Conservation (phyloP, 2,797 vertebrate species). For the Pipistrellus nathusii region DNA sequence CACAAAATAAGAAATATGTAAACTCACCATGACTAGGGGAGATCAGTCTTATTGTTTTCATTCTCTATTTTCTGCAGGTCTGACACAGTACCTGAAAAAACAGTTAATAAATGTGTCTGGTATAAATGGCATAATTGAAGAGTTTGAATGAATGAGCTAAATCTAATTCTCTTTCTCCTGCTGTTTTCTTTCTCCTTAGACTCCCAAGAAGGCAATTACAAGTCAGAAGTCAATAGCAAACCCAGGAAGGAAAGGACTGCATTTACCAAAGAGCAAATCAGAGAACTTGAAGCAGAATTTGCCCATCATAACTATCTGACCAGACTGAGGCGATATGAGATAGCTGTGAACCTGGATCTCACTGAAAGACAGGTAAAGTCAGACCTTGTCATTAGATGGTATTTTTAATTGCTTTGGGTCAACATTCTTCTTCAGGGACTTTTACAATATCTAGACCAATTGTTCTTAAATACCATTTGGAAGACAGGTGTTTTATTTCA, state of each 20-base stretch:
- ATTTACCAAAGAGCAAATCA: constrained; percentile 99
- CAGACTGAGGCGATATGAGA: constrained; percentile 97
- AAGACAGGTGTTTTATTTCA: neutral
- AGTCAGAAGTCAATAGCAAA: constrained; percentile 98
- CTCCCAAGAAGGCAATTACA: constrained; percentile 98
- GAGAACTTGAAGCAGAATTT: constrained; percentile 99
- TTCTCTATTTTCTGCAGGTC: neutral
- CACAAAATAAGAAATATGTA: neutral
- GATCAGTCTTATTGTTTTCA: neutral
- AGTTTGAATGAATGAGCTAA: constrained; percentile 10
- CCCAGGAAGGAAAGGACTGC: constrained; percentile 99
- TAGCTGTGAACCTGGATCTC: constrained; percentile 99
- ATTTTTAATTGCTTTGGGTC: neutral
- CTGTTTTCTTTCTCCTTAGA: constrained; percentile 89
- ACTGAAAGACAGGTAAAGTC: constrained; percentile 98
- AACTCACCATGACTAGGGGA: neutral
- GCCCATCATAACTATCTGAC: constrained; percentile 99
- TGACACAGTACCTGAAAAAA: neutral
- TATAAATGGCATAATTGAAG: constrained; percentile 4
- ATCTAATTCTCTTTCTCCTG: constrained; percentile 85
- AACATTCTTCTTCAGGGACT: neutral
- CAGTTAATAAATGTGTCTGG: neutral
- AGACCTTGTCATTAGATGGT: neutral
- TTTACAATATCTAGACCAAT: neutral
- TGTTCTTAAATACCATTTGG: neutral